Base-by-base conservation (phyloP, 2,113 vertebrate species). In the Pluvianellus socialis region DNA sequence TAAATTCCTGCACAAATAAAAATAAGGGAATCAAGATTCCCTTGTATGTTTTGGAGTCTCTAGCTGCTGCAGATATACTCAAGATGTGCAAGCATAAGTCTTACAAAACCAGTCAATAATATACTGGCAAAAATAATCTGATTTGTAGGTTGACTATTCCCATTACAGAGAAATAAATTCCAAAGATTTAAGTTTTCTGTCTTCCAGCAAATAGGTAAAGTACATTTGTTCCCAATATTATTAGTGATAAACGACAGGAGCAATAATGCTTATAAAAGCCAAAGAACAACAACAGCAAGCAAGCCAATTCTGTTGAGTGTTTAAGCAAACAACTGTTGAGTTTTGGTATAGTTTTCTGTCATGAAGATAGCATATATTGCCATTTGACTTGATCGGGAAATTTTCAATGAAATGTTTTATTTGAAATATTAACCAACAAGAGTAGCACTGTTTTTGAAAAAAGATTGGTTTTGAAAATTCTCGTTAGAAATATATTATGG, bases 221-320 rank as follows among this genome's bases (percentile, higher is more conserved):
- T 87, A 38, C 12, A 15, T 76, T 85, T 84, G 24, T 90, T 96
- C 92, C 42, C 42, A 49, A 0, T 67, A 61, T 40, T 79, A 22
- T 62, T 71, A 86, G 40, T 53, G 40, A n/a, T 70, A 75, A 94
- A 61, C 32, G 87, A 42, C 27, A 92, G 28, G 45, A 96, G 91
- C 87, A 95, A 86, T 94, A 93, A 90, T 38, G 18, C 18, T 19
- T 90, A 18, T 58, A 81, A 86, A 86, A 96, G 53, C 87, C 94
- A 97, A 96, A 96, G 84, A 96, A 79, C 26, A 89, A 32, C 33
- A 67, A 32, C 33, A 67, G 71, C 16, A 70, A 91, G 40, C 15
- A 86, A 81, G 49, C n/a, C 3, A 68, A n/a, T 95, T 86, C 28
- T 89, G 61, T n/a, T 81, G 44, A 85, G 27, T 67, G 30, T 83